These are phyloP conservation scores for Rotaria sp. DNA, from an alignment of 2,888 invertebrate genomes.

Conservation along the genomic window DNA sequence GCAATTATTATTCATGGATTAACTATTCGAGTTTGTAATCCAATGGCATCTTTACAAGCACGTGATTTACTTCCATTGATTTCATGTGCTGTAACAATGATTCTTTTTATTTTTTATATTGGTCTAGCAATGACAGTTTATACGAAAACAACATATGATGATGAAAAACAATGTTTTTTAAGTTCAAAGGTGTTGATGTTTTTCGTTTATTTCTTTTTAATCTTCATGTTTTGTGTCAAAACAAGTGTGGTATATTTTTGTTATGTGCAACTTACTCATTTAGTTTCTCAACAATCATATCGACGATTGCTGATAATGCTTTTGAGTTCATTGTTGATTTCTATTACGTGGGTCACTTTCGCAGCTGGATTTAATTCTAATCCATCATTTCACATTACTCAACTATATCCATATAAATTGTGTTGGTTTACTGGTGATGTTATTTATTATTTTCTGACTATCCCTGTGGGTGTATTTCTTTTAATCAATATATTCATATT, in stretches of 20 bases:
- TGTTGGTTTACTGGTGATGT: not conserved
- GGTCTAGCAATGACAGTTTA: not conserved
- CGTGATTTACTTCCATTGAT: not conserved
- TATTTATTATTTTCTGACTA: not conserved
- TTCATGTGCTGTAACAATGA: not conserved
- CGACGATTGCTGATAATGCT: not conserved
- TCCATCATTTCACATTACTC: not conserved
- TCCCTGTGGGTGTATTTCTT: not conserved
- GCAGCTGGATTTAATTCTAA: not conserved
- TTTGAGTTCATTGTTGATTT: not conserved
- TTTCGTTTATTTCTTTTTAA: not conserved
- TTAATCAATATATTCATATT: not conserved
- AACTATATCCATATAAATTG: not conserved
- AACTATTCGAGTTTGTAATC: not conserved
- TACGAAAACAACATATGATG: not conserved
- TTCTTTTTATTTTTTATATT: not conserved
- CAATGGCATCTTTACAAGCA: not conserved
- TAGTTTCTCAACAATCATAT: not conserved
- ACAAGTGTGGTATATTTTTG: not conserved
- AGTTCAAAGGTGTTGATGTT: not conserved
- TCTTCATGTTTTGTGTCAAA: not conserved
- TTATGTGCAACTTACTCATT: not conserved
- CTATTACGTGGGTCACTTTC: not conserved
- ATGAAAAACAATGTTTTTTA: not conserved
- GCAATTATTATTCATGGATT: not conserved